Conservation (phyloP, 2,113 vertebrate species). For the Tragulus kanchil region DNA sequence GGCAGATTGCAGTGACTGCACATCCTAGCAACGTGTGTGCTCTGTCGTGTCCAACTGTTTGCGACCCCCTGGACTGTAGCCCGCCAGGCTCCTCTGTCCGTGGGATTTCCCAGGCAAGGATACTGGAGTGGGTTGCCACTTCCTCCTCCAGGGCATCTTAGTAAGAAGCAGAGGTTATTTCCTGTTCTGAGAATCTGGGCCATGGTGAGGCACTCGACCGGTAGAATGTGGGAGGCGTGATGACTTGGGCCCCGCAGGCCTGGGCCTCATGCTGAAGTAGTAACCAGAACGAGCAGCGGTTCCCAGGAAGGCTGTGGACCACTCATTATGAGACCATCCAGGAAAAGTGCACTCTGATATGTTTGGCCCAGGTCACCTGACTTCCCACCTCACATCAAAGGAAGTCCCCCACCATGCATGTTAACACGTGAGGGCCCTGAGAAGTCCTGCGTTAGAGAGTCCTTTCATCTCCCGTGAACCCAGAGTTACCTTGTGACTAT, state of each 20-base stretch:
- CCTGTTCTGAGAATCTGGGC: not conserved
- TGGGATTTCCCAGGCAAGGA: not conserved
- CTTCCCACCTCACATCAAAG: not conserved
- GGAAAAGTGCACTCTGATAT: not conserved
- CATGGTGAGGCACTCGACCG: not conserved
- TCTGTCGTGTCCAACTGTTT: not conserved
- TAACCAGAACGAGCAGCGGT: too few species aligned
- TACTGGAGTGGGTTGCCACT: not conserved
- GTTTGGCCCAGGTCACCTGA: not conserved
- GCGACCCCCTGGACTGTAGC: not conserved
- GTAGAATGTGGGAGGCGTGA: not conserved
- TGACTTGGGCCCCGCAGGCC: not conserved
- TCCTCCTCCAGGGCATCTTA: not conserved
- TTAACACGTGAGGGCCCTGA: not conserved
- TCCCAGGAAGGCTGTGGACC: not conserved
- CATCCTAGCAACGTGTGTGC: rapidly evolving
- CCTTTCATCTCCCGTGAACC: not conserved
- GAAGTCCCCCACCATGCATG: not conserved
- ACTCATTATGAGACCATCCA: not conserved
- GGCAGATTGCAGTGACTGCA: rapidly evolving
- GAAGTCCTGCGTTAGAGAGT: not conserved
- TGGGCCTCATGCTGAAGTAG: rapidly evolving
- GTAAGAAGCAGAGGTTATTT: not conserved
- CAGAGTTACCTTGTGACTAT: not conserved
- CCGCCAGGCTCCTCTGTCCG: not conserved